Conservation (phyloP, 64 coral and sea anemone species). For the Actinia equina region DNA sequence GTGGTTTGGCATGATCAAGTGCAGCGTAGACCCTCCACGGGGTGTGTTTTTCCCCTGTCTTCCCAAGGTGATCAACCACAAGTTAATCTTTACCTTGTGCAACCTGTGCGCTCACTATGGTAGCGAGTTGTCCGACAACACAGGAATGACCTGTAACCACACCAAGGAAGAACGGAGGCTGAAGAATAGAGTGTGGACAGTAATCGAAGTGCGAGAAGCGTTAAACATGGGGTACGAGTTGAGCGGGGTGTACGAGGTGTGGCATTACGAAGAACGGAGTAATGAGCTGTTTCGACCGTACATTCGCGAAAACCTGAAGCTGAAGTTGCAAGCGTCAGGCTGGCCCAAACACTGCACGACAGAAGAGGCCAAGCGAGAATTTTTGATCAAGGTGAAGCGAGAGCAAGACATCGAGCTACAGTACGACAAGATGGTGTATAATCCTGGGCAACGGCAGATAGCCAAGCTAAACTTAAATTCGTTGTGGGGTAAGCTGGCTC, state of each 20-base stretch:
- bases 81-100: conserved; percentile 27
- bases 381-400: neutral
- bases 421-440: conserved; percentile 15
- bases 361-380: neutral
- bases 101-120: neutral
- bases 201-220: neutral
- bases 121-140: too few relatives aligned
- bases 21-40: neutral
- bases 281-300: conserved; percentile 17
- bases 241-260: conserved; percentile 19
- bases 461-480: conserved; percentile 23
- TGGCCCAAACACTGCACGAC: conserved; percentile 8
- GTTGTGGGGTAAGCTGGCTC: conserved; percentile 42
- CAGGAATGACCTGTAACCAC: too few relatives aligned
- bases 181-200: neutral
- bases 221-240: conserved; percentile 21
- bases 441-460: conserved; percentile 11
- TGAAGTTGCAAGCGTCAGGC: conserved; percentile 32
- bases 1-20: neutral
- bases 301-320: conserved; percentile 18
- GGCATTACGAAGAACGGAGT: conserved; percentile 20
- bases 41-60: conserved; percentile 6
- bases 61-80: conserved; percentile 4
- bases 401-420: neutral
- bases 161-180: neutral